phyloP scores from a whole-genome alignment of 2,113 vertebrate species.

The Ardeotis arabs region DNA sequence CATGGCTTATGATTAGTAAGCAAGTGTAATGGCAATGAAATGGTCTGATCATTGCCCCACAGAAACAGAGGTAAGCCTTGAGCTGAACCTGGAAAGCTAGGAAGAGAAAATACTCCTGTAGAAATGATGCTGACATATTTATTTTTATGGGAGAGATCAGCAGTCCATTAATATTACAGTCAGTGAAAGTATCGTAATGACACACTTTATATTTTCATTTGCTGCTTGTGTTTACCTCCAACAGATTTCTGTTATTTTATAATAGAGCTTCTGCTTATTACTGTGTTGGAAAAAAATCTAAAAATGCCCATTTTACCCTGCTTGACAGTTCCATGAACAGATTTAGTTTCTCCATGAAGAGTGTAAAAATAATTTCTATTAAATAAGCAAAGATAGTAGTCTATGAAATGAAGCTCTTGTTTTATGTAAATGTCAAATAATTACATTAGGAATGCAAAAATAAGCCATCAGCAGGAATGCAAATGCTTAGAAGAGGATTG shows the following conservation, averaged over 20 bases:
- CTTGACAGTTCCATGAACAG: conserved; percentile 24
- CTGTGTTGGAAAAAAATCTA: conserved; percentile 7
- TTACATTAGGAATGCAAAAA: conserved; percentile 70
- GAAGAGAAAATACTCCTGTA: background rate
- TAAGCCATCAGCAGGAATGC: conserved; percentile 64
- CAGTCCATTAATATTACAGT: background rate
- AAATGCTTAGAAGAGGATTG: conserved; percentile 57
- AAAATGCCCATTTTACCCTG: conserved; percentile 28
- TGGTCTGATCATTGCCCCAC: background rate
- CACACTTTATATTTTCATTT: conserved; percentile 1
- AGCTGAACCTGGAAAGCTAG: background rate
- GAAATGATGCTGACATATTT: background rate
- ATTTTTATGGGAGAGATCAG: background rate
- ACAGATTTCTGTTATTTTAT: conserved; percentile 5
- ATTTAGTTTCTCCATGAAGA: conserved; percentile 48
- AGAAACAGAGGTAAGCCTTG: background rate
- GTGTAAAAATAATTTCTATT: conserved; percentile 61
- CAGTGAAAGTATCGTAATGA: background rate
- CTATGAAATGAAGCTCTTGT: conserved; percentile 58
- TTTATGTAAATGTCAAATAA: conserved; percentile 74
- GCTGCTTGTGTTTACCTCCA: background rate
- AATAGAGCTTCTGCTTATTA: conserved; percentile 29
- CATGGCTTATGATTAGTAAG: background rate
- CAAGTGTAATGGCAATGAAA: background rate
- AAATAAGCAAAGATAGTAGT: conserved; percentile 66